Conservation (phyloP, 1,140 invertebrate genomes). For the Ceratosolen fusciceps region DNA sequence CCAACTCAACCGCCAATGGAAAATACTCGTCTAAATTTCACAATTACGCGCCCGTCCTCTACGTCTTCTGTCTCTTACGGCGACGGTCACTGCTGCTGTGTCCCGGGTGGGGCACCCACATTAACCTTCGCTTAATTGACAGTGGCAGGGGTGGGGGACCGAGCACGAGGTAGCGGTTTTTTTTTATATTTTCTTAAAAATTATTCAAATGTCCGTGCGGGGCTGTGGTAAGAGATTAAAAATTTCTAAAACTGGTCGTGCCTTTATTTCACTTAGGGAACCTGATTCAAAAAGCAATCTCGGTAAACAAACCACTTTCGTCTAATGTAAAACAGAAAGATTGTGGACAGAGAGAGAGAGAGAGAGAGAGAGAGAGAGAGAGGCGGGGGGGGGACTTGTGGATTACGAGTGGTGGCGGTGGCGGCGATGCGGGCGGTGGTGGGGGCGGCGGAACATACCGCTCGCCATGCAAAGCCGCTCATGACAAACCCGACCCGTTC, state of each 20-base stretch:
- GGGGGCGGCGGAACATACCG: too few relatives aligned
- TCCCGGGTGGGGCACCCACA: too few relatives aligned
- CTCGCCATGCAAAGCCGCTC: not conserved
- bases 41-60: not conserved
- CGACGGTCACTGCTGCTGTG: too few relatives aligned
- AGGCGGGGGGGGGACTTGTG: too few relatives aligned
- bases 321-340: conserved; percentile 4
- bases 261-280: not conserved
- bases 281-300: not conserved
- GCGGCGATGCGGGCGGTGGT: too few relatives aligned
- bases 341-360: not conserved
- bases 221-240: not conserved
- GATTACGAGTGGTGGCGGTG: too few relatives aligned
- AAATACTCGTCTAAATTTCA: too few relatives aligned
- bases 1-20: too few relatives aligned
- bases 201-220: not conserved
- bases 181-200: not conserved
- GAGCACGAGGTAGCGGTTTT: not conserved
- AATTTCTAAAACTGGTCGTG: not conserved
- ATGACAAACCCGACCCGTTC: conserved; percentile 10
- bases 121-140: too few relatives aligned
- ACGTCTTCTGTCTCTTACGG: not conserved
- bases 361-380: too few relatives aligned
- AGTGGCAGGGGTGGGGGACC: too few relatives aligned
- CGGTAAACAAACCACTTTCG: not conserved